Conservation (phyloP, 2,113 vertebrate genomes). For the Tor tambroides region DNA sequence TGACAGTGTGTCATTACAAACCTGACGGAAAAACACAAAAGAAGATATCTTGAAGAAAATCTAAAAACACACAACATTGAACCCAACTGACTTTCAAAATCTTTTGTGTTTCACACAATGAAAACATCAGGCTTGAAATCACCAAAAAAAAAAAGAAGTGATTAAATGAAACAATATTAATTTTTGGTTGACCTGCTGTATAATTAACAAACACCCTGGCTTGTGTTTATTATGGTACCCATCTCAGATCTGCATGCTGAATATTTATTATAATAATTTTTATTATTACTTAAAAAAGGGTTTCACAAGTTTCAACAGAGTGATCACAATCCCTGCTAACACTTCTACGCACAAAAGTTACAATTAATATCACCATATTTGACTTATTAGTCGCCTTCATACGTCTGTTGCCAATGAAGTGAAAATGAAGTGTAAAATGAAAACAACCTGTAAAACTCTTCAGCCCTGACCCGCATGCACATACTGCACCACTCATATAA, state of each 20-base stretch:
- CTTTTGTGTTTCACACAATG: no score
- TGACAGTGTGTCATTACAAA: no score
- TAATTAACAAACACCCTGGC: background rate
- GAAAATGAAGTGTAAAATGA: slow-evolving; percentile 17
- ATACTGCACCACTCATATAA: background rate
- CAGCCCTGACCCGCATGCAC: background rate
- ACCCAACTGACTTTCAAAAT: no score
- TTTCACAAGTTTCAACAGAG: background rate
- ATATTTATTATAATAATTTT: background rate
- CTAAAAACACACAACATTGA: background rate
- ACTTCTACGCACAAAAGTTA: background rate
- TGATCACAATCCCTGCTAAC: background rate
- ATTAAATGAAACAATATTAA: background rate
- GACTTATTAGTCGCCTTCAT: background rate
- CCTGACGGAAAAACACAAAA: background rate
- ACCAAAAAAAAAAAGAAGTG: background rate
- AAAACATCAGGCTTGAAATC: background rate
- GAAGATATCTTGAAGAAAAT: background rate
- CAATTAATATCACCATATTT: background rate
- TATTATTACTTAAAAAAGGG: background rate
- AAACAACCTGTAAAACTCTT: slow-evolving; percentile 12
- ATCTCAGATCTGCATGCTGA: background rate
- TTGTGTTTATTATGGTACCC: background rate
- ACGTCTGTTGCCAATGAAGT: background rate
- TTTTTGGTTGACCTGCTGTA: background rate